Evolutionary conservation across 2,797 vertebrate genomes (phyloP), one percentile per base, ranked within the genome.

Genomic region (Synaphobranchus kaupii): DNA sequence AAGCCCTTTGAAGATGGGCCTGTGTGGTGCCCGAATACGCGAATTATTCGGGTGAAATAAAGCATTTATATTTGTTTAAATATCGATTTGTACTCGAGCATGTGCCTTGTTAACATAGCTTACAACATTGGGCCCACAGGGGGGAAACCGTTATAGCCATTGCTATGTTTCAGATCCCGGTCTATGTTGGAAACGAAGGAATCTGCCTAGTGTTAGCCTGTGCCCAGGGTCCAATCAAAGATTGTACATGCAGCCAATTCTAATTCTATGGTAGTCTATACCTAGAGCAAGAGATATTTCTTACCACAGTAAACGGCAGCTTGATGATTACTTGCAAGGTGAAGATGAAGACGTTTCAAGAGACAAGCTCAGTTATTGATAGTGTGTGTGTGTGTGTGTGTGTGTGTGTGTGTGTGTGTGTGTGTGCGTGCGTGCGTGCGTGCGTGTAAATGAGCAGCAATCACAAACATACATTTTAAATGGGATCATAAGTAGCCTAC

Each of bases 1-100:
- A 3, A 39, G 47, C 47, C 50, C 15, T 81, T 56, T 66, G 73
- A 47, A 54, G 76, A 25, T 60, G 86, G 86, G 86, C 86, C 86
- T 47, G 81, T 17, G 60, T 8, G 78, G 66, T 15, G 44, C 39
- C 39, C n/a, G 20, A 47, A 60, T 52, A 47, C 39, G 34, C 13
- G 9, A 50, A 50, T 50, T 22, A 48, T 22, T 7, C 50, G 78
- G 44, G 5, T 81, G 20, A 7, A 50, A 81, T 22, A 20, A 80
- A 44, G 39, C 39, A 39, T 39, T 39, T 1, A 39, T 39, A 39
- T 39, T 39, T 39, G 39, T 39, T 76, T 1, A 76, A 76, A 17
- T 34, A 76, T 31, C 13, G 4, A 44, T 7, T 48, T 17, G 6
- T 80, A 25, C 31, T 22, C 44, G 20, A 12, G 47, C 47, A 1